These are phyloP conservation scores for Zaprionus lineosus DNA, from an alignment of 2,888 invertebrate species.

Conservation along the genomic window DNA sequence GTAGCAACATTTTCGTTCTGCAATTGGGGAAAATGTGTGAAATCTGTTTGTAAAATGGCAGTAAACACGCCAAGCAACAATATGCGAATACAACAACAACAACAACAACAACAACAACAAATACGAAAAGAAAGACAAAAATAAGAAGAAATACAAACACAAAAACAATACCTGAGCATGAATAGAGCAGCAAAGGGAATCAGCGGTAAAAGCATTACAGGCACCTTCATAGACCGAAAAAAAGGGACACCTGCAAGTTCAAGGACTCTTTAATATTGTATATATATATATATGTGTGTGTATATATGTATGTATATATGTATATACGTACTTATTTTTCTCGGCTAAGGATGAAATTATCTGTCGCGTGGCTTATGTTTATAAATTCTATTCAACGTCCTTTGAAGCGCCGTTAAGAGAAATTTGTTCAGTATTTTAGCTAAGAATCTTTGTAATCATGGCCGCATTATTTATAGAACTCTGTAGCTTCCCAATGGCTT, in stretches of 20 bases:
- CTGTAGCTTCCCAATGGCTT: neutral
- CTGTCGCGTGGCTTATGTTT: slow-evolving; percentile 56
- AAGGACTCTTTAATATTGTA: slow-evolving; percentile 27
- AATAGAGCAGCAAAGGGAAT: slow-evolving; percentile 7
- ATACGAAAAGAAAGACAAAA: neutral
- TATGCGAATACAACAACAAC: too few relatives aligned
- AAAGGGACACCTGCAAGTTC: slow-evolving; percentile 23
- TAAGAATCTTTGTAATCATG: slow-evolving; percentile 20
- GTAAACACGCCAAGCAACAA: slow-evolving; percentile 2
- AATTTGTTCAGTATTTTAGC: slow-evolving; percentile 14
- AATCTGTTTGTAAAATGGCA: slow-evolving; percentile 10
- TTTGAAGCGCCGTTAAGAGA: slow-evolving; percentile 4
- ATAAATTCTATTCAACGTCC: slow-evolving; percentile 32
- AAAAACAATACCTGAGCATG: neutral
- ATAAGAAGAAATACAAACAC: neutral
- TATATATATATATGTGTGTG: neutral
- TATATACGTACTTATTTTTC: neutral
- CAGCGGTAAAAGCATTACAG: neutral
- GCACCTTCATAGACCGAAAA: neutral
- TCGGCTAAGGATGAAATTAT: slow-evolving; percentile 44
- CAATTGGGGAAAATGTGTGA: slow-evolving; percentile 11
- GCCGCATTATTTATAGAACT: slow-evolving; percentile 38
- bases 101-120: neutral
- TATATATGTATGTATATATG: neutral
- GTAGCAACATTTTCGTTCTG: slow-evolving; percentile 7